These are phyloP conservation scores for Formica aserva DNA, from an alignment of 2,888 invertebrate genomes.

Conservation along the genomic window DNA sequence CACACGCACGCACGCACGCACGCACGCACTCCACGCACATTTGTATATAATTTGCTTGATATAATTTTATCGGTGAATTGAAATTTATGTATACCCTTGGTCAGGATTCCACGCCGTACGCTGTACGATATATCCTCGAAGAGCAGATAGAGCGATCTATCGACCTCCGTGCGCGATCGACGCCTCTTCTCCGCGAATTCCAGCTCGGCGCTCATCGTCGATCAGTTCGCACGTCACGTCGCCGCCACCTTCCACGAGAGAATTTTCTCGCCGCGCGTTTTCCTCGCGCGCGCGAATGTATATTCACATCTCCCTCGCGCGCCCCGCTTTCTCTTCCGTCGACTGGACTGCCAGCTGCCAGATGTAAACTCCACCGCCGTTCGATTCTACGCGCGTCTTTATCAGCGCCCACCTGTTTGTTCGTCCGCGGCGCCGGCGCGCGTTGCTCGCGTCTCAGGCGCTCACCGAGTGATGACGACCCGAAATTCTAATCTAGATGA, in stretches of 20 bases:
- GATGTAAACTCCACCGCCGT: neutral
- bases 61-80: no score
- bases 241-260: neutral
- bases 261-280: constrained; percentile 12
- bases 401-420: neutral
- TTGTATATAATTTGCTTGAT: neutral
- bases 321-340: constrained; percentile 15
- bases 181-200: neutral
- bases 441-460: neutral
- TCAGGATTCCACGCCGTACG: constrained; percentile 88
- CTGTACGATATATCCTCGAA: constrained; percentile 90
- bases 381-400: constrained; percentile 24
- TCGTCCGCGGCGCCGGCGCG: neutral
- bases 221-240: neutral
- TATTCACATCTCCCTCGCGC: constrained; percentile 13
- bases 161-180: neutral
- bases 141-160: constrained; percentile 88
- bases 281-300: neutral
- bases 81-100: constrained; percentile 85
- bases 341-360: neutral
- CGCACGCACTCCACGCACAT: no score
- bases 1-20: no score
- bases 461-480: neutral
- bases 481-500: no score
- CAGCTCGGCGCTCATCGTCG: neutral